A percentile compares a stretch with the other conserved stretches of the same genome.
Conservation (phyloP, 2,797 vertebrate species). For the Craterocephalus amniculus region DNA sequence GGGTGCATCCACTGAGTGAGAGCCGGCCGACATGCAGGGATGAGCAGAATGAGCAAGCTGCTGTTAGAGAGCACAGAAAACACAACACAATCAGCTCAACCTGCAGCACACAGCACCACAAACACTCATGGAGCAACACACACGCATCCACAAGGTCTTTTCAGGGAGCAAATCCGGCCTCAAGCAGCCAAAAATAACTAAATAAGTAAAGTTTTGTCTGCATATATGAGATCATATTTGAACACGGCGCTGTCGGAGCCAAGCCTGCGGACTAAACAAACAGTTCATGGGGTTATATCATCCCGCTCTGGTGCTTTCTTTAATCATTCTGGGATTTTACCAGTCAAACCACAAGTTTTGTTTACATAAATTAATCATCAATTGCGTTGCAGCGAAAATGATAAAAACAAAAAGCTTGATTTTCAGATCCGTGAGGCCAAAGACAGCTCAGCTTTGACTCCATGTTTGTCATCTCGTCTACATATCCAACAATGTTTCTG, state of each 20-base stretch:
- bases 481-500: neutral
- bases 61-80: conserved; percentile 22
- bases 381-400: neutral
- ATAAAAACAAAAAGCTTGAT: neutral
- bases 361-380: neutral
- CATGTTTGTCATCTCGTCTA: neutral
- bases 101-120: neutral
- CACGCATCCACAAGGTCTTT: conserved; percentile 7
- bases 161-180: neutral
- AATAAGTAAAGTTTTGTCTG: neutral
- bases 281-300: neutral
- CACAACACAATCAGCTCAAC: neutral
- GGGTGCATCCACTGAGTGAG: conserved; percentile 5
- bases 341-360: neutral
- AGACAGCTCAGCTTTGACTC: neutral
- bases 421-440: neutral
- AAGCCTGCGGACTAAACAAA: neutral
- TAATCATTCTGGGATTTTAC: neutral
- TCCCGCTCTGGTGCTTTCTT: neutral
- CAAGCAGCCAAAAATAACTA: neutral
- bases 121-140: conserved; percentile 7
- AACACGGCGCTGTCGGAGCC: conserved; percentile 1
- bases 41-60: conserved; percentile 1
- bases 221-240: conserved; percentile 4
- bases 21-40: conserved; percentile 26